Evolutionary conservation across 2,888 invertebrate genomes (phyloP).

Genomic region (Papilio gigon): DNA sequence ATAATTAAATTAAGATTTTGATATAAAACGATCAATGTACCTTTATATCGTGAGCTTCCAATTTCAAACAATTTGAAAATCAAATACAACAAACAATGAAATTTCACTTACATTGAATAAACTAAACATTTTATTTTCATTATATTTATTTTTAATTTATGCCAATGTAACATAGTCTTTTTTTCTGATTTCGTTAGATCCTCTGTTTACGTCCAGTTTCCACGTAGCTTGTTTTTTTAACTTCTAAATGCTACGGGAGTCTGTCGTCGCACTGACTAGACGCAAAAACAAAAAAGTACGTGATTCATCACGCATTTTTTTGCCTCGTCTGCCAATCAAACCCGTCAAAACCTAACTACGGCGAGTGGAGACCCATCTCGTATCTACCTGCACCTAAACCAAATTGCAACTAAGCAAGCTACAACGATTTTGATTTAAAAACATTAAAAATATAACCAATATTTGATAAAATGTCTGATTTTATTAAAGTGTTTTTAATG

Average conservation of each 20-base stretch:
- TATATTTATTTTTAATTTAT: no score
- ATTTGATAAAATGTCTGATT: not conserved
- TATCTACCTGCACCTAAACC: not conserved
- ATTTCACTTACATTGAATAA: no score
- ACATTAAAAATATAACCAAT: not conserved
- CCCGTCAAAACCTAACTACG: not conserved
- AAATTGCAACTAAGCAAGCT: not conserved
- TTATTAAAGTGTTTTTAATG: not conserved
- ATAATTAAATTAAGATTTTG: constrained; percentile 22
- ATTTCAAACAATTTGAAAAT: no score
- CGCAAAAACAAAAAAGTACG: constrained; percentile 7
- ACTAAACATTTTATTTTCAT: no score
- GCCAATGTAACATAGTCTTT: no score
- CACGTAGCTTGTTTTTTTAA: not conserved
- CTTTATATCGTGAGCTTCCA: no score
- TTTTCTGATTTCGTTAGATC: not conserved
- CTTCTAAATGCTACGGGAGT: not conserved
- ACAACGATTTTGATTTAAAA: no score
- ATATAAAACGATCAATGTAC: not conserved
- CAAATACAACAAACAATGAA: no score
- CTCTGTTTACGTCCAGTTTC: not conserved
- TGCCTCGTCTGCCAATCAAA: constrained; percentile 11
- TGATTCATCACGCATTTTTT: constrained; percentile 13
- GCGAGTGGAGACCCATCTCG: not conserved
- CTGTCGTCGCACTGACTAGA: constrained; percentile 9